A percentile compares a stretch with the other conserved stretches of the same genome.
Conservation (phyloP, 53 echinoderm and acorn worm genomes). For the Holothuria leucospilota region DNA sequence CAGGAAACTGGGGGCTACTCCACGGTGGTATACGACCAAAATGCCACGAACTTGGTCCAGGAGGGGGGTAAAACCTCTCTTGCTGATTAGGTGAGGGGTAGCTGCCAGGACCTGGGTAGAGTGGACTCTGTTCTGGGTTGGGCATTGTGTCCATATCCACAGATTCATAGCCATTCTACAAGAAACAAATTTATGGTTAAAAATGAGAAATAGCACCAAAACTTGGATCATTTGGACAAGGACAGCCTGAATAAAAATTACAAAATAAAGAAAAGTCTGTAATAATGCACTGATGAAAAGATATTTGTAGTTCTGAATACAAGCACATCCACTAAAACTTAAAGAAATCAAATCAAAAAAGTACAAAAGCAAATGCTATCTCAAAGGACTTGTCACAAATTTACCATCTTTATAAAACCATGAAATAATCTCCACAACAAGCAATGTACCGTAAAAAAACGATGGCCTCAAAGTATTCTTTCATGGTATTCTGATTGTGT, state of each 20-base stretch:
- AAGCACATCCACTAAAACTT: too few relatives aligned
- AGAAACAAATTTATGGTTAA: not conserved
- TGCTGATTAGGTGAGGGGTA: slow-evolving; percentile 37
- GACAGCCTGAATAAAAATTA: too few relatives aligned
- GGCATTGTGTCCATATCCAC: slow-evolving; percentile 55
- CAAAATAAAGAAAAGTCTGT: too few relatives aligned
- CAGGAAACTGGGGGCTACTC: slow-evolving; percentile 61
- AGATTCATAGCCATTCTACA: slow-evolving; percentile 78
- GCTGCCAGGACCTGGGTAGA: slow-evolving; percentile 10
- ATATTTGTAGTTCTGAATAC: too few relatives aligned
- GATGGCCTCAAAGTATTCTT: too few relatives aligned
- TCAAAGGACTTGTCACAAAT: too few relatives aligned
- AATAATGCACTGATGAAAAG: too few relatives aligned
- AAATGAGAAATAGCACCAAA: not conserved
- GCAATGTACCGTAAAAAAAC: not conserved
- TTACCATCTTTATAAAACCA: not conserved
- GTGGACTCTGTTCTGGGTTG: slow-evolving; percentile 56
- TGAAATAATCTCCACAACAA: not conserved
- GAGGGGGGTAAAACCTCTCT: slow-evolving; percentile 43
- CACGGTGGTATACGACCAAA: slow-evolving; percentile 62
- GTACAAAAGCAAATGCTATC: too few relatives aligned
- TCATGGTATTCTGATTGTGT: too few relatives aligned
- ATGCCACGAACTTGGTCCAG: slow-evolving; percentile 26
- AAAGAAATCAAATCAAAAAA: too few relatives aligned
- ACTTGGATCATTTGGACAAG: too few relatives aligned